phyloP scores from a whole-genome alignment of 2,888 invertebrate species.

The Heliconius cydno region DNA sequence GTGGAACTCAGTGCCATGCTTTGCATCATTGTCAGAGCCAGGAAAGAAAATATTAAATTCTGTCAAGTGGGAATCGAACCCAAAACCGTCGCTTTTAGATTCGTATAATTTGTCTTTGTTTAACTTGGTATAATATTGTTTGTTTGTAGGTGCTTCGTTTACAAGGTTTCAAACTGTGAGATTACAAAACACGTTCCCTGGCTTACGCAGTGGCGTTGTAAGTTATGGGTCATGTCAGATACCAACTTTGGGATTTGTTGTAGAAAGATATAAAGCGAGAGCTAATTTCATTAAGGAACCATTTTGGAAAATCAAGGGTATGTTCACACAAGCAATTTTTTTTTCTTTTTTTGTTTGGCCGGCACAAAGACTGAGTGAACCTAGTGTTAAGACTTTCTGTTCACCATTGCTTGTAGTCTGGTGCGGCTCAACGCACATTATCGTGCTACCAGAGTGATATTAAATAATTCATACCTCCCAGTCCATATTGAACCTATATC shows the following conservation, averaged over 20 bases:
- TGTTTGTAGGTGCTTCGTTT: conserved; percentile 93
- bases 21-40: no score
- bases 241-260: conserved; percentile 99
- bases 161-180: conserved; percentile 98
- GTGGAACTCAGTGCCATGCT: no score
- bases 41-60: no score
- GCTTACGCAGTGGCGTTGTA: conserved; percentile 83
- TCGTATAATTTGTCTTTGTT: no score
- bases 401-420: neutral
- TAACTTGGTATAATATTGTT: conserved; percentile 2
- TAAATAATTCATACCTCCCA: no score
- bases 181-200: conserved; percentile 91
- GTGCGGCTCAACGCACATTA: neutral
- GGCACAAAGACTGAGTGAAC: neutral
- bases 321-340: neutral
- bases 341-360: no score
- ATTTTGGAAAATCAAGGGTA: conserved; percentile 97
- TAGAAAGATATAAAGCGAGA: conserved; percentile 96
- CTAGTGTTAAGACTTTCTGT: neutral
- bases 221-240: conserved; percentile 99
- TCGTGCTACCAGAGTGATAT: no score
- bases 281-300: conserved; percentile 95
- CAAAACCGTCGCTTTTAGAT: no score
- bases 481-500: no score
- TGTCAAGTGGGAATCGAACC: no score